Evolutionary conservation across 2,888 invertebrate genomes (phyloP).

Genomic region (Hofmannophila pseudospretella): DNA sequence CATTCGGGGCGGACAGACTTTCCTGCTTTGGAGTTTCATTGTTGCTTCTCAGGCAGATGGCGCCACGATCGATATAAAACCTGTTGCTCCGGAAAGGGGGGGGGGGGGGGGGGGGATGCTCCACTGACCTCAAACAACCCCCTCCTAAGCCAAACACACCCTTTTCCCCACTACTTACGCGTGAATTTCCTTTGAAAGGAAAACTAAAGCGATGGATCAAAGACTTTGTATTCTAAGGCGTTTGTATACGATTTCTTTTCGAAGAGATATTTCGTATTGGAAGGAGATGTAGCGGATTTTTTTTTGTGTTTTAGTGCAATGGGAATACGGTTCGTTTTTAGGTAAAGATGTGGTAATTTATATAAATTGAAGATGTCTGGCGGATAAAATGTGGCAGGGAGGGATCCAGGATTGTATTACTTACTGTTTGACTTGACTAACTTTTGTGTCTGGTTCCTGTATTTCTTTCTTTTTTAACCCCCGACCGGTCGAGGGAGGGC

Average conservation of each 20-base stretch:
- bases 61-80: constrained; percentile 52
- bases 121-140: constrained; percentile 44
- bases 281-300: background rate
- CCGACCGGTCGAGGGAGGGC: too few relatives aligned
- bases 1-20: too few relatives aligned
- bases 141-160: constrained; percentile 19
- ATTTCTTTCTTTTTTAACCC: too few relatives aligned
- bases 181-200: constrained; percentile 1
- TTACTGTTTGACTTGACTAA: too few relatives aligned
- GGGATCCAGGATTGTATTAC: too few relatives aligned
- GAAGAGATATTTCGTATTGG: background rate
- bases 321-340: constrained; percentile 29
- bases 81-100: constrained; percentile 51
- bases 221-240: constrained; percentile 31
- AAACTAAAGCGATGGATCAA: background rate
- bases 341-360: constrained; percentile 33
- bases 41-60: constrained; percentile 38
- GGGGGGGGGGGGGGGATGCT: constrained; percentile 31
- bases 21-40: too few relatives aligned
- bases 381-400: constrained; percentile 29
- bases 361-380: constrained; percentile 44
- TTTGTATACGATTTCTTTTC: background rate
- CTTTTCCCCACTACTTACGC: constrained; percentile 15
- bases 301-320: constrained; percentile 31
- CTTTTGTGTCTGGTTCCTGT: too few relatives aligned